These are phyloP conservation scores for Synanceia verrucosa DNA, from an alignment of 2,797 vertebrate species.

Conservation along the genomic window DNA sequence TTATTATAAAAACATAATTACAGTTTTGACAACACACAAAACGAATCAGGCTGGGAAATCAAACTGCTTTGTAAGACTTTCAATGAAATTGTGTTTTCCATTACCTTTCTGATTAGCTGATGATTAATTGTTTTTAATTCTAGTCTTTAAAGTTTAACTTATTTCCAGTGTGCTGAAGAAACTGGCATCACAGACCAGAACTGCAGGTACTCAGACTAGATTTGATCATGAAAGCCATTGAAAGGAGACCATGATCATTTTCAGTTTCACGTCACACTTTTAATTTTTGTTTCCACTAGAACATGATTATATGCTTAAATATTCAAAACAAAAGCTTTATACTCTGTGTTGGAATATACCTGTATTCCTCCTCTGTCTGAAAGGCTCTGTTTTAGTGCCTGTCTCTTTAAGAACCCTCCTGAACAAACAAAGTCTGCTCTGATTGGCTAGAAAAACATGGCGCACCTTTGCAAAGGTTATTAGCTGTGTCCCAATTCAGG, in stretches of 20 bases:
- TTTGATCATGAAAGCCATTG: conserved; percentile 15
- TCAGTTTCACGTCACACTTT: too few species aligned
- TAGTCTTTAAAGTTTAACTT: conserved; percentile 12
- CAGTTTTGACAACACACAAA: conserved; percentile 43
- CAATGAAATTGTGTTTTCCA: conserved; percentile 36
- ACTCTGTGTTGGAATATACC: too few species aligned
- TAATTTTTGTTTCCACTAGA: too few species aligned
- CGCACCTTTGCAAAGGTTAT: background rate
- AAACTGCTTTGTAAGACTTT: conserved; percentile 16
- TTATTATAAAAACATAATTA: conserved; percentile 63
- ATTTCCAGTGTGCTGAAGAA: conserved; percentile 15
- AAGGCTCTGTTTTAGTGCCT: too few species aligned
- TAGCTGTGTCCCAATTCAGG: background rate
- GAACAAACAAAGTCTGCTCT: background rate
- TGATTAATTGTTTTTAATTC: conserved; percentile 33
- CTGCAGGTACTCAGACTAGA: background rate
- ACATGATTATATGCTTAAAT: too few species aligned
- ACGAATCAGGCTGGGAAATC: conserved; percentile 5
- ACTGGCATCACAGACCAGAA: background rate
- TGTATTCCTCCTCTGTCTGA: too few species aligned
- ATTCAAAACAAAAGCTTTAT: too few species aligned
- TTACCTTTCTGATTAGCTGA: conserved; percentile 22
- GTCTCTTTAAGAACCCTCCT: background rate
- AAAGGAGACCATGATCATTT: too few species aligned
- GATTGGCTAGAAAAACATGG: background rate